Evolutionary conservation across 2,113 vertebrate species (phyloP).

Genomic region (Mesoclemmys tuberculata): DNA sequence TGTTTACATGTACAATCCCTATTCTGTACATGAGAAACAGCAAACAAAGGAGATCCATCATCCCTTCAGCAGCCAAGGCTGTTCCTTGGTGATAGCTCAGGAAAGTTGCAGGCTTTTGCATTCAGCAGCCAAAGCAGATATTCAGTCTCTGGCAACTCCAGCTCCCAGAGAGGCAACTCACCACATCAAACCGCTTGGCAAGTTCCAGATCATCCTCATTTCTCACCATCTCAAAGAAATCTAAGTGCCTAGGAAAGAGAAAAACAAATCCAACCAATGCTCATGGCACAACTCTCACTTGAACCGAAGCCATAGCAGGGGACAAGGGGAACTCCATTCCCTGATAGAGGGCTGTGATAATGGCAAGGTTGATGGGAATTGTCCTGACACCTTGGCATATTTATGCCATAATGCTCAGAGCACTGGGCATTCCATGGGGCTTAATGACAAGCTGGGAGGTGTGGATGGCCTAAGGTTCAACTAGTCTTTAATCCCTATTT

Average conservation of each 20-base stretch:
- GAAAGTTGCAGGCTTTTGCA: not conserved
- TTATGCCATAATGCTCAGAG: not conserved
- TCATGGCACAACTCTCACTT: not conserved
- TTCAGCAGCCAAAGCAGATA: not conserved
- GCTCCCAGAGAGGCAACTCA: conserved; percentile 69
- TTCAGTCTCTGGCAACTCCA: not conserved
- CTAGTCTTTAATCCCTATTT: not conserved
- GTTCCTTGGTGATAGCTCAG: not conserved
- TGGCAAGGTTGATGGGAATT: not conserved
- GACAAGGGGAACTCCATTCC: not conserved
- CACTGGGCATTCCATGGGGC: not conserved
- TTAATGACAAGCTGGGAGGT: not conserved
- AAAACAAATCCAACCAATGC: not conserved
- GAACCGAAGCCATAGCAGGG: not conserved
- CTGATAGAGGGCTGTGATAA: not conserved
- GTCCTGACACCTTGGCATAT: not conserved
- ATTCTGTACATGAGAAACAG: not conserved
- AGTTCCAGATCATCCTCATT: conserved; percentile 96
- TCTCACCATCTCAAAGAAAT: conserved; percentile 99
- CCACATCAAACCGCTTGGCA: conserved; percentile 93
- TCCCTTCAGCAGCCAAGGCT: not conserved
- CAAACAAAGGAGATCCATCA: not conserved
- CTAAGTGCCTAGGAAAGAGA: conserved; percentile 87
- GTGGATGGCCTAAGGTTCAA: not conserved
- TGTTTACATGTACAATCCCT: not conserved